Evolutionary conservation across 2,797 vertebrate genomes (phyloP), one percentile per base, ranked within the genome.

Genomic region (Tympanoctomys barrerae): DNA sequence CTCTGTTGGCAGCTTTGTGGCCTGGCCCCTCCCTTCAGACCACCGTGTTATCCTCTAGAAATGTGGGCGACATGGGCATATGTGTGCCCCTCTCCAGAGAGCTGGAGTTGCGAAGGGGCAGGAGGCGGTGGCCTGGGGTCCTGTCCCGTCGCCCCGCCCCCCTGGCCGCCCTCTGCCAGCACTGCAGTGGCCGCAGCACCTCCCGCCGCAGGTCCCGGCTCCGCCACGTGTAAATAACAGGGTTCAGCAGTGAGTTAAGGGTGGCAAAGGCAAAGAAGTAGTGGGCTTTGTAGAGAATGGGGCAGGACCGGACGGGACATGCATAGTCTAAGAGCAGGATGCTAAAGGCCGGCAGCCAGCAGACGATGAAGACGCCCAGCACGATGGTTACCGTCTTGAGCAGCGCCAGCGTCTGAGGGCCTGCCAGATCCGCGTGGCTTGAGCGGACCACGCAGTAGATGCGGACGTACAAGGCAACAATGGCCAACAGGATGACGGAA

Each of bases 371-470:
- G 90, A 99, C 99, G 0, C 99, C 99, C 96, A 99, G 97, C 42
- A 99, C 99, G 21, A 99, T 99, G 75, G 99, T 99, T 97, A 99
- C 99, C 0, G 99, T 99, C 98, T 99, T 99, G 94, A 99, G 98
- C 89, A 99, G 95, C 0, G 99, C 98, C 94, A 99, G 97, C 0
- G 99, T 99, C 22, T 99, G 99, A 0, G 98, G 98, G 86, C 98
- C 99, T 0, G 99, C 99, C 61, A 98, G 95, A 9, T 99, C 99
- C 12, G 99, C 99, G 39, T 99, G 99, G 98, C 99, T 99, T 89
- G 99, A 99, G 83, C 99, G 99, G 14, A 99, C 99, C n/a, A 99
- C 99, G 96, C 99, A 99, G 98, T 99, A 99, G 98, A 99, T 99
- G 89, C 98, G 99, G 36, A 99, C 98, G 3, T 99, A 99, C 84